phyloP scores from a whole-genome alignment of 1,140 invertebrate species.

The Samia ricini region DNA sequence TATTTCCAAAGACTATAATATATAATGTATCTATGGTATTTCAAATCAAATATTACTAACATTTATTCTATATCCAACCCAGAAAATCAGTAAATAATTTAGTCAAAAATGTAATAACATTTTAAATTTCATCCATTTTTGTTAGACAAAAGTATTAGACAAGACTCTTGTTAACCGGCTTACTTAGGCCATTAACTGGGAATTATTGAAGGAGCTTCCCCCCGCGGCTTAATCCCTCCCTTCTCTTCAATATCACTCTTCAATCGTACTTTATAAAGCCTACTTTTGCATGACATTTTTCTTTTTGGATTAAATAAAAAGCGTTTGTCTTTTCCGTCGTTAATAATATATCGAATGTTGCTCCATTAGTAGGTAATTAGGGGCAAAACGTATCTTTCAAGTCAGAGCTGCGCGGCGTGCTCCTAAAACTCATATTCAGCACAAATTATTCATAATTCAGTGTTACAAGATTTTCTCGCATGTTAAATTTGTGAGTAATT shows the following conservation, averaged over 20 bases:
- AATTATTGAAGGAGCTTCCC: constrained; percentile 52
- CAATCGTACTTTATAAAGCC: neutral
- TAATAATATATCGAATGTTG: constrained; percentile 32
- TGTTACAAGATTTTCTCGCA: constrained; percentile 13
- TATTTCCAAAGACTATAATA: no score
- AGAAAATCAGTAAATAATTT: neutral
- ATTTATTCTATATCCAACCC: neutral
- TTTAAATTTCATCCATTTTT: constrained; percentile 42
- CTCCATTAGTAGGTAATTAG: constrained; percentile 38
- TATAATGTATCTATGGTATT: no score
- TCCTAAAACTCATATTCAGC: constrained; percentile 16
- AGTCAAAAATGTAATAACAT: constrained; percentile 38
- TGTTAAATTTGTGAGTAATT: constrained; percentile 5
- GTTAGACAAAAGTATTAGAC: constrained; percentile 24
- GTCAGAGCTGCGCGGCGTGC: constrained; percentile 8
- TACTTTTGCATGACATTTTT: neutral
- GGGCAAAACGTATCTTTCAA: constrained; percentile 23
- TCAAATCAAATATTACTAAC: no score
- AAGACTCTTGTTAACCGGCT: constrained; percentile 54
- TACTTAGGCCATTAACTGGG: constrained; percentile 48
- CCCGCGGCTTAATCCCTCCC: constrained; percentile 12
- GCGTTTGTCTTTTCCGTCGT: constrained; percentile 28
- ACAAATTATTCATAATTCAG: constrained; percentile 16
- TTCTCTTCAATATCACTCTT: neutral
- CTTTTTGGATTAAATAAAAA: constrained; percentile 18